Conservation (phyloP, 2,797 vertebrate genomes). For the Sitta carolinensis region DNA sequence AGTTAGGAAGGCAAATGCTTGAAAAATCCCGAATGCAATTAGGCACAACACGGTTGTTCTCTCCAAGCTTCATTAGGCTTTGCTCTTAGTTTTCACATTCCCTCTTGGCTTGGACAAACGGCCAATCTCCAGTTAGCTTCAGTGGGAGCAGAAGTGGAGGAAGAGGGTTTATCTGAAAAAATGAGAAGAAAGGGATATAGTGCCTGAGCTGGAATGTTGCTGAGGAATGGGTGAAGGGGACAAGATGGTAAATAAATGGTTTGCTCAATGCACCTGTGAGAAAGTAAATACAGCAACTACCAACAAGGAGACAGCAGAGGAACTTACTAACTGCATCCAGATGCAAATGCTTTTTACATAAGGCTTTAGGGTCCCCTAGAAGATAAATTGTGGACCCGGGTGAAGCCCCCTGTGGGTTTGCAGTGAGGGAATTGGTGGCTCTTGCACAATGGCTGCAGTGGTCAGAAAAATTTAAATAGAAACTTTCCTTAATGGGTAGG, state of each 20-base stretch:
- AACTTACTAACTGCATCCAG: background rate
- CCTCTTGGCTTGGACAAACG: constrained; percentile 27
- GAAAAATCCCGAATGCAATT: constrained; percentile 54
- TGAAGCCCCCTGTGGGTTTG: background rate
- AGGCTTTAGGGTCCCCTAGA: background rate
- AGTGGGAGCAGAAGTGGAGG: background rate
- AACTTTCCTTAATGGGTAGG: background rate
- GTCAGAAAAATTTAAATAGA: background rate
- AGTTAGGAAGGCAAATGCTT: constrained; percentile 31
- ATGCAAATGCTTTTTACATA: background rate
- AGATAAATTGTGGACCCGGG: background rate
- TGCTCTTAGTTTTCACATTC: constrained; percentile 32
- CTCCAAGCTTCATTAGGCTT: constrained; percentile 63
- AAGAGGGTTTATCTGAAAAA: background rate
- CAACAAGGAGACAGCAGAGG: background rate
- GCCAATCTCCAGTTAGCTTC: background rate
- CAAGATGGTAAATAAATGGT: background rate
- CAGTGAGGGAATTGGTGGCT: background rate
- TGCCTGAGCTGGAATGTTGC: background rate
- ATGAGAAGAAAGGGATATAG: background rate
- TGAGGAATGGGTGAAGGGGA: background rate
- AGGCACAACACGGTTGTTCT: constrained; percentile 42
- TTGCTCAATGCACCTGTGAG: background rate
- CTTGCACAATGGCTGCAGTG: background rate
- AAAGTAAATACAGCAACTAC: background rate